Conservation (phyloP, 2,113 vertebrate species). For the Heloderma charlesbogerti region DNA sequence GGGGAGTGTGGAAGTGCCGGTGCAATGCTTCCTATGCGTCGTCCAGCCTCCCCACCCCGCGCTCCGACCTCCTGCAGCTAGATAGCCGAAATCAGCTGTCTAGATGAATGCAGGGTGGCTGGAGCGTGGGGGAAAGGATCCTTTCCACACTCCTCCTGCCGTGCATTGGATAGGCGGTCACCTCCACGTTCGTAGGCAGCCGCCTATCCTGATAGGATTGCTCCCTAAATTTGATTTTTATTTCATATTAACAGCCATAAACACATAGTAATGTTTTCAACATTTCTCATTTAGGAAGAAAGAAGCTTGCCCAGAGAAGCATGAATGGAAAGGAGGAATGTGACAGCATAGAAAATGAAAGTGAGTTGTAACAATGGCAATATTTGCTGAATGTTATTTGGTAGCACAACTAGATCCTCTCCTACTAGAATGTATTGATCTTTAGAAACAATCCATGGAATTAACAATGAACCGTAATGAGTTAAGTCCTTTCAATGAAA, state of each 20-base stretch:
- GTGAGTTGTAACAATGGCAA: neutral
- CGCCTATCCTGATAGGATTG: too few relatives aligned
- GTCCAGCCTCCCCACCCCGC: too few relatives aligned
- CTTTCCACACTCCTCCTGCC: too few relatives aligned
- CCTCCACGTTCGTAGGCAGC: too few relatives aligned
- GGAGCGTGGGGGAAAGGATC: too few relatives aligned
- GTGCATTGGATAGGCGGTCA: too few relatives aligned
- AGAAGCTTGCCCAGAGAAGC: constrained; percentile 36
- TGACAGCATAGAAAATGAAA: neutral
- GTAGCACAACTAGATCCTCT: neutral
- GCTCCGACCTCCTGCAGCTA: too few relatives aligned
- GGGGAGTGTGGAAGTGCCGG: too few relatives aligned
- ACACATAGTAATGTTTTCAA: constrained; percentile 50
- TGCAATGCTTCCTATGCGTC: too few relatives aligned
- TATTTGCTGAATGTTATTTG: neutral
- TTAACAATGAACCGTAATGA: neutral
- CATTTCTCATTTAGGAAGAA: constrained; percentile 57
- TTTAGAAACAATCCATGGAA: neutral
- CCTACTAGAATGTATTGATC: neutral
- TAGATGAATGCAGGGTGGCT: too few relatives aligned
- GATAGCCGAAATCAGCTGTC: too few relatives aligned
- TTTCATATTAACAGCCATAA: constrained; percentile 66
- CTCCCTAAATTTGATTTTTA: constrained; percentile 68
- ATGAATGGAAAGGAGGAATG: neutral
- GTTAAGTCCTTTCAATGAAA: neutral